phyloP scores from a whole-genome alignment of 2,888 invertebrate genomes.

The Coelogynopora nodosa region DNA sequence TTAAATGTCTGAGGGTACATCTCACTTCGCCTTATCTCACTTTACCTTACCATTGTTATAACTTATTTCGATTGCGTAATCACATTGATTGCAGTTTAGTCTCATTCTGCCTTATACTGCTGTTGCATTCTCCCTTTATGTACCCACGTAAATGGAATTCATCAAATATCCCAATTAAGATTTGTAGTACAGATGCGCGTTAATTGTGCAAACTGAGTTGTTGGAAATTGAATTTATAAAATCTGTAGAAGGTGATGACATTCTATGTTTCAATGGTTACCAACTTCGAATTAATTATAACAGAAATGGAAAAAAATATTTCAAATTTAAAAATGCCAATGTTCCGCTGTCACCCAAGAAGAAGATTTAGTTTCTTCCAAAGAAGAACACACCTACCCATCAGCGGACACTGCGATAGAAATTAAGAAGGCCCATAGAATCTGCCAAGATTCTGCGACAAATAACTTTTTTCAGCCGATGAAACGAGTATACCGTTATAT shows the following conservation, averaged over 20 bases:
- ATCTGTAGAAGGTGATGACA: not conserved
- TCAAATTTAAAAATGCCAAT: not conserved
- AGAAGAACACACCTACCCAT: not conserved
- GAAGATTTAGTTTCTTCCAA: constrained; percentile 13
- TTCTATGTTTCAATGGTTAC: not conserved
- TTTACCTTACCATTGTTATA: not conserved
- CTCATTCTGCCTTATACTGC: not conserved
- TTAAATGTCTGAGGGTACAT: too few species aligned
- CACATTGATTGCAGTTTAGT: not conserved
- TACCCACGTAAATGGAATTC: not conserved
- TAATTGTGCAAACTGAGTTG: not conserved
- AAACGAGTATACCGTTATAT: not conserved
- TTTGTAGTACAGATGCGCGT: not conserved
- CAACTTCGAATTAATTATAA: not conserved
- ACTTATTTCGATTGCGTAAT: not conserved
- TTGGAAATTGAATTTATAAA: not conserved
- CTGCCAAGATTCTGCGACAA: not conserved
- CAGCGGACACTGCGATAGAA: not conserved
- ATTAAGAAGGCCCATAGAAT: not conserved
- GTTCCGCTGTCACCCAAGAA: constrained; percentile 19
- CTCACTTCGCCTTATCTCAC: not conserved
- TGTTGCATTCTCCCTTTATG: not conserved
- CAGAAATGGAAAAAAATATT: not conserved
- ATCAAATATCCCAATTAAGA: not conserved
- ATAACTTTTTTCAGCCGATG: not conserved